phyloP scores from a whole-genome alignment of 2,113 vertebrate genomes.

The Toxotes jaculatrix region DNA sequence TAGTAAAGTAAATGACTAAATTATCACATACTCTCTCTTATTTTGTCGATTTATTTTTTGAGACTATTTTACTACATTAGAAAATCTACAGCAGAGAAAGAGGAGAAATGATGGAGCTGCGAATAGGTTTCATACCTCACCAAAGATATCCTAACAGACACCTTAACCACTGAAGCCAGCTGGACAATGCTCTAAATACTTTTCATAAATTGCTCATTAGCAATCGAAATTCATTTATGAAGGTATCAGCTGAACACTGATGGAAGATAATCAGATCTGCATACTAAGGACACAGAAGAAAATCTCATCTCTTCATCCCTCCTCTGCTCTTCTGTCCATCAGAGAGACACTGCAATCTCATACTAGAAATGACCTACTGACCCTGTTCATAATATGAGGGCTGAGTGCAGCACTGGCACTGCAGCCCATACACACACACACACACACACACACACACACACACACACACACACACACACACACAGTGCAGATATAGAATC shows the following conservation, averaged over 20 bases:
- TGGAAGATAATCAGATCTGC: conserved; percentile 50
- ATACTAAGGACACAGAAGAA: conserved; percentile 29
- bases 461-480: conserved; percentile 17
- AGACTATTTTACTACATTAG: background rate
- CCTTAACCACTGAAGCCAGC: conserved; percentile 2
- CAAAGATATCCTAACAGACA: conserved; percentile 10
- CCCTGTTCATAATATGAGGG: conserved; percentile 69
- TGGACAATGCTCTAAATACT: conserved; percentile 31
- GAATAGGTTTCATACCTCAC: background rate
- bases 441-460: conserved; percentile 23
- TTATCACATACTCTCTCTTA: background rate
- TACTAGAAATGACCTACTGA: conserved; percentile 80
- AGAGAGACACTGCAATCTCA: conserved; percentile 44
- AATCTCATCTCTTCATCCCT: background rate
- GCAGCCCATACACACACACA: conserved; percentile 31
- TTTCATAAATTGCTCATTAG: conserved; percentile 47
- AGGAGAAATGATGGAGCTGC: background rate
- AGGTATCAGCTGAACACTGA: conserved; percentile 41
- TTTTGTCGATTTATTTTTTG: background rate
- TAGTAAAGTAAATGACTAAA: conserved; percentile 3
- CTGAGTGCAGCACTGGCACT: conserved; percentile 28
- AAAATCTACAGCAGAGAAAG: conserved; percentile 1
- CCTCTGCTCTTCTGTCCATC: conserved; percentile 3
- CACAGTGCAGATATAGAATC: conserved; percentile 37
- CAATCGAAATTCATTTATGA: conserved; percentile 48